Base-by-base conservation (phyloP, 2,113 vertebrate species). In the Lanius ludovicianus region DNA sequence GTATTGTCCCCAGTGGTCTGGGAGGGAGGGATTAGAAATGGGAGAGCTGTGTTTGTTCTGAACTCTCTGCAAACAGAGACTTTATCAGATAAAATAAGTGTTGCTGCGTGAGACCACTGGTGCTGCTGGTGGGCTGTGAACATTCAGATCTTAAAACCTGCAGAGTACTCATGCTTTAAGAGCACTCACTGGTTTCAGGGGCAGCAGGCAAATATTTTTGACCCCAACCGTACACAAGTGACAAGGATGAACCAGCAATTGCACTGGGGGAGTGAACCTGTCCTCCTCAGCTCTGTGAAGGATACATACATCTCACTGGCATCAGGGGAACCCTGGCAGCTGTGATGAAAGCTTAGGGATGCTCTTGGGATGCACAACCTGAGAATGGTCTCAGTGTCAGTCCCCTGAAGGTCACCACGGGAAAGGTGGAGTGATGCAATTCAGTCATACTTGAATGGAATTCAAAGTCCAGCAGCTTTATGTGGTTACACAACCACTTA, bases 271-370 rank as follows among this genome's bases (percentile, higher is more conserved):
- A 69, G 63, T 31, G 27, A 90, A 49, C 15, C n/a, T 80, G 53
- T 27, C 11, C 24, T 63, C 17, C 13, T 53, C 37, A 41, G 44
- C 41, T 64, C 37, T 49, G 9, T 41, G 37, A 74, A 65, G 55
- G 20, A 16, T 4, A 0, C 0, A 0, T 2, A 1, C 24, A 17
- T 69, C 30, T 74, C 13, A 7, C 6, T 28, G n/a, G 22, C 8
- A 21, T 28, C 10, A 20, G 28, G 17, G 28, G 9, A 90, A 19
- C 70, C 39, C 30, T 42, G 55, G 5, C 3, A 15, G 33, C 21
- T 18, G n/a, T 67, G 49, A 27, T 39, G 33, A 75, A 64, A 73
- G 15, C 22, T 76, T 31, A 47, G 46, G 21, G 24, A 33, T 76
- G 44, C 25, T 37, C 22, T 76, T 0, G 0, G 57, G 18, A 18